Evolutionary conservation across 2,888 invertebrate genomes (phyloP).

Genomic region (Lepidochitona cinerea): DNA sequence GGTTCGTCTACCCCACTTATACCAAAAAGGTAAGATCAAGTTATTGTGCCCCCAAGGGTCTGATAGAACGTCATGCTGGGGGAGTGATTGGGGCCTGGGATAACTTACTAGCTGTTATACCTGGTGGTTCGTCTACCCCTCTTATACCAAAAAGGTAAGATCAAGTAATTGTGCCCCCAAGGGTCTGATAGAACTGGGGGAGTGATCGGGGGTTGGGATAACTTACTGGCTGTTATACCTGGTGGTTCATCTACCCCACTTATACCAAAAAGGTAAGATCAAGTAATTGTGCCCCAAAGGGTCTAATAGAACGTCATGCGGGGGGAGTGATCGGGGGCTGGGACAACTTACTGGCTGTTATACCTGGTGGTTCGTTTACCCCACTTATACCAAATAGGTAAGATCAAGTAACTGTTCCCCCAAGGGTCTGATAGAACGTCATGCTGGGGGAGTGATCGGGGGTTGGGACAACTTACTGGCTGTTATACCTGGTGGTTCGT

Average conservation of each 20-base stretch:
- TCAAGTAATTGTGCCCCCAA: no score
- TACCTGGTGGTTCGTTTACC: constrained; percentile 98
- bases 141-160: not conserved
- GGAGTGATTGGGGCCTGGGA: constrained; percentile 99
- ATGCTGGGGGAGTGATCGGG: constrained; percentile 96
- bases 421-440: constrained; percentile 94
- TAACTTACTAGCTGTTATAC: constrained; percentile 95
- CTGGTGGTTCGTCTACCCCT: constrained; percentile 99
- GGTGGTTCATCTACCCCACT: constrained; percentile 92
- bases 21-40: constrained; percentile 87
- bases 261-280: not conserved
- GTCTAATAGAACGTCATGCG: constrained; percentile 86
- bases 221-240: constrained; percentile 95
- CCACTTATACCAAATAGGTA: constrained; percentile 73
- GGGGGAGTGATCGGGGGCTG: constrained; percentile 94
- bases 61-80: constrained; percentile 89
- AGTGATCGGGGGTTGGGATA: constrained; percentile 98
- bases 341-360: constrained; percentile 97
- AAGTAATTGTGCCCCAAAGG: not conserved
- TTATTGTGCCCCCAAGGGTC: constrained; percentile 74
- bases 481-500: constrained; percentile 98
- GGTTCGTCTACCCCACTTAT: constrained; percentile 98
- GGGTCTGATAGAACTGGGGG: constrained; percentile 97
- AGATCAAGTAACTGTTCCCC: constrained; percentile 85
- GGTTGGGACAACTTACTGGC: constrained; percentile 99